Evolutionary conservation across 2,888 invertebrate genomes (phyloP).

Genomic region (Chydorus sphaericus): DNA sequence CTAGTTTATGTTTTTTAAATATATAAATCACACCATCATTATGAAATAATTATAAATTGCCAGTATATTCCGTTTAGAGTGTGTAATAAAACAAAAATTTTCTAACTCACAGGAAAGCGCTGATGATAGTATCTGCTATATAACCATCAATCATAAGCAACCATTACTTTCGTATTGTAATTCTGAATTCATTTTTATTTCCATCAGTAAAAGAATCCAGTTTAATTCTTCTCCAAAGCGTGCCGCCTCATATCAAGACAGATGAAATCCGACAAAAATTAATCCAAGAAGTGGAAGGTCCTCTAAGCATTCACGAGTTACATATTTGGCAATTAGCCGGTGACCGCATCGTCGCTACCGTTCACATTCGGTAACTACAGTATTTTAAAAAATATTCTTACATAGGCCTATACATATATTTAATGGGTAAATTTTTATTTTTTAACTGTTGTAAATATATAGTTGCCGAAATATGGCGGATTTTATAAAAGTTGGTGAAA

Average conservation of each 20-base stretch:
- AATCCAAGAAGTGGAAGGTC: slow-evolving; percentile 79
- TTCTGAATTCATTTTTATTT: neutral
- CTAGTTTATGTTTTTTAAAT: no score
- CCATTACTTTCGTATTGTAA: neutral
- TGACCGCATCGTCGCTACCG: slow-evolving; percentile 90
- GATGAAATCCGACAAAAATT: slow-evolving; percentile 79
- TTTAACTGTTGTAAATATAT: no score
- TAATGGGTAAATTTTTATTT: no score
- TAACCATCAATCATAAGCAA: no score
- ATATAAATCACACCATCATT: no score
- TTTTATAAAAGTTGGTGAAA: slow-evolving; percentile 92
- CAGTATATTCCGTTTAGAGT: no score
- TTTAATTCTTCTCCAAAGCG: slow-evolving; percentile 89
- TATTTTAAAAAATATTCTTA: neutral
- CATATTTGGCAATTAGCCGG: slow-evolving; percentile 98
- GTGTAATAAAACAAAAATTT: no score
- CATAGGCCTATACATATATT: no score
- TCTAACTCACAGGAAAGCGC: no score
- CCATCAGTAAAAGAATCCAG: slow-evolving; percentile 69
- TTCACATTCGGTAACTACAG: slow-evolving; percentile 59
- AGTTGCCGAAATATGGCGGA: slow-evolving; percentile 85
- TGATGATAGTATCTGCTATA: no score
- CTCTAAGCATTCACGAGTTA: slow-evolving; percentile 91
- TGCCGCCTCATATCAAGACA: slow-evolving; percentile 88
- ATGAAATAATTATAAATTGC: no score